Evolutionary conservation across 2,888 invertebrate genomes (phyloP), one percentile per base, ranked within the genome.

Genomic region (Himalopsyche anomala): DNA sequence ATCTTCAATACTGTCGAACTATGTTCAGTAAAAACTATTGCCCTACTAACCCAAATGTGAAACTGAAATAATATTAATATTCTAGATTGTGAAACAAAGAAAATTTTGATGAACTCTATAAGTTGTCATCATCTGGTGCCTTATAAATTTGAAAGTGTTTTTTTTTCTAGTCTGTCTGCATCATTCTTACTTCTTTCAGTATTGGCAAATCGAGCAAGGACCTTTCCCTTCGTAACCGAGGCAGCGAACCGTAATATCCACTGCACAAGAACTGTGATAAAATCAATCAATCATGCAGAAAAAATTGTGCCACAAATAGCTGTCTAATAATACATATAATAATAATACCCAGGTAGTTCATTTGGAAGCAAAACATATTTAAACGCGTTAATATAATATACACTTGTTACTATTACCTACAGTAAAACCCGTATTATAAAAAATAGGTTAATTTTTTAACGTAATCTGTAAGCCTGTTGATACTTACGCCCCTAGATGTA

Each of bases 131-230:
- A 86, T 74, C 51, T 45, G 85, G 83, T 86, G 84, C 80, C 83
- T 55, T 81, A 80, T 85, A 51, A 51, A 51, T 51, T 51, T 15
- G 51, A 51, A 11, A 19, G 84, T 87, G 86, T 85, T 87, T 85
- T 85, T 28, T 85, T 81, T 28, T 84, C 42, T 74, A 36, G 12
- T 69, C 69, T 69, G 28, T 74, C 74, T 74, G 74, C 74, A 36
- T 15, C 15, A 40, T 80, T 85, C 95, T 95, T 96, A 96, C 96
- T 94, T 97, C 96, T 94, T 96, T 96, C 88, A 96, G 93, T 89
- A 94, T 94, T 90, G 96, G 95, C 90, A 96, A 94, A 91, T 97
- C 96, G 92, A 96, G 96, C 92, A 95, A 96, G 89, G 96, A 96
- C 90, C 96, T 93, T 93, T 97, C 97, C 89, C 96, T 94, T 90